These are phyloP conservation scores for Pangasius larnaudii DNA, from an alignment of 2,797 vertebrate genomes.

Conservation along the genomic window DNA sequence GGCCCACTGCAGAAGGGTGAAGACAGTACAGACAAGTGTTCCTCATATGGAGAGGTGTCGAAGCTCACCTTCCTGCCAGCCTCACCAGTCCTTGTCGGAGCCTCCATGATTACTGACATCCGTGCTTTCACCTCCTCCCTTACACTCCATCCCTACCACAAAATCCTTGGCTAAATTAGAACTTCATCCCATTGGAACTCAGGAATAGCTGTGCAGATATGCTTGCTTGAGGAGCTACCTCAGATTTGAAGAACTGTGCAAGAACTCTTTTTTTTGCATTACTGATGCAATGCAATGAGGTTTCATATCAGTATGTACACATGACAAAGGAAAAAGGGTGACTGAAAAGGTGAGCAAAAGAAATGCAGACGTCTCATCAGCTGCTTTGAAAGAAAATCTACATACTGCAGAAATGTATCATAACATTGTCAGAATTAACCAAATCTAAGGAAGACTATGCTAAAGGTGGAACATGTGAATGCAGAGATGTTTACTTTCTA, in stretches of 20 bases:
- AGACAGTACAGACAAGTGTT: conserved; percentile 51
- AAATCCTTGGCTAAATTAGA: conserved; percentile 82
- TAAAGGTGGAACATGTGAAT: neutral
- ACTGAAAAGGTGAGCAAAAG: neutral
- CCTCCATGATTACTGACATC: conserved; percentile 84
- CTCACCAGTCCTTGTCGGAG: conserved; percentile 70
- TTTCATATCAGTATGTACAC: conserved; percentile 3
- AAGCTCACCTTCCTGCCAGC: conserved; percentile 82
- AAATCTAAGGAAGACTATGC: neutral
- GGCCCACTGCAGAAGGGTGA: neutral
- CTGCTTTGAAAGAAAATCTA: neutral
- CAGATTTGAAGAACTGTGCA: conserved; percentile 24
- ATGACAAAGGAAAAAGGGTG: neutral
- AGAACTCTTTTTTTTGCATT: neutral
- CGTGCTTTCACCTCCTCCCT: conserved; percentile 86
- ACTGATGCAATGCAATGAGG: conserved; percentile 3
- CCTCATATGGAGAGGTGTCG: conserved; percentile 82
- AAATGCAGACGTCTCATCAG: neutral
- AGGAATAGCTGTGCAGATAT: conserved; percentile 17
- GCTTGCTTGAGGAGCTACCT: conserved; percentile 30
- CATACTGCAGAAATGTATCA: neutral
- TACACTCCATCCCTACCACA: conserved; percentile 89
- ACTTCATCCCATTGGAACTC: neutral
- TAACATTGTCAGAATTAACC: neutral
- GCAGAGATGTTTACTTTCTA: neutral